These are phyloP conservation scores for Ochropleura leucogaster DNA, from an alignment of 2,888 invertebrate species.

Conservation along the genomic window DNA sequence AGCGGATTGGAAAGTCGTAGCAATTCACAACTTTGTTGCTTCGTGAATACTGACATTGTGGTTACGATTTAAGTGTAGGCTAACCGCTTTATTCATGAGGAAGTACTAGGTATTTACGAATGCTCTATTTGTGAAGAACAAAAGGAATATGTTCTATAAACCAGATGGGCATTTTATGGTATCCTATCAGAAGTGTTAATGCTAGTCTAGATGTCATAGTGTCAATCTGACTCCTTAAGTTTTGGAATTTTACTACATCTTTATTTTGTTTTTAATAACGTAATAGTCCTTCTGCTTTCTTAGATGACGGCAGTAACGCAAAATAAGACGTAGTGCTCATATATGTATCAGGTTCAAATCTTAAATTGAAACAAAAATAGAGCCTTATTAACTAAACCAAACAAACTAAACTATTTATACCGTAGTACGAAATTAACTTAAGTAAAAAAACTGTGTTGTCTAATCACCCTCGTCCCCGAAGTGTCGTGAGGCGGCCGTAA, in stretches of 20 bases:
- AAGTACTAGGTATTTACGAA: not conserved
- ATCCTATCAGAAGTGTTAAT: no score
- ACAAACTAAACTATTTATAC: slow-evolving; percentile 14
- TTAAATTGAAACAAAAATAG: not conserved
- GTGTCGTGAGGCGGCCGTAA: slow-evolving; percentile 68
- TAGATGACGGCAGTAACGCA: no score
- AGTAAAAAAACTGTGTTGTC: slow-evolving; percentile 64
- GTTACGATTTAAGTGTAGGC: slow-evolving; percentile 6
- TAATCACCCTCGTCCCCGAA: slow-evolving; percentile 66
- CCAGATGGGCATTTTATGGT: no score
- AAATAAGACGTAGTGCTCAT: no score
- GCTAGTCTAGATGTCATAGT: no score
- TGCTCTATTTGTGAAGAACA: slow-evolving; percentile 9
- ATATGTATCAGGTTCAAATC: not conserved
- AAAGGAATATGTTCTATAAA: not conserved
- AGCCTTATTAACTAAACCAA: not conserved
- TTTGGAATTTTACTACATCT: no score
- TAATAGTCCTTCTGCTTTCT: no score
- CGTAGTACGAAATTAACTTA: slow-evolving; percentile 22
- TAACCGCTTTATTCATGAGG: slow-evolving; percentile 2
- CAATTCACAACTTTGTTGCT: slow-evolving; percentile 36
- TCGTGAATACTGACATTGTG: slow-evolving; percentile 12
- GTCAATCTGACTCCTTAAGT: no score
- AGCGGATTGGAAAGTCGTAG: slow-evolving; percentile 55
- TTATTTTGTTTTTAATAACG: no score